Conservation (phyloP, 2,888 invertebrate genomes). For the Cenopis cana region DNA sequence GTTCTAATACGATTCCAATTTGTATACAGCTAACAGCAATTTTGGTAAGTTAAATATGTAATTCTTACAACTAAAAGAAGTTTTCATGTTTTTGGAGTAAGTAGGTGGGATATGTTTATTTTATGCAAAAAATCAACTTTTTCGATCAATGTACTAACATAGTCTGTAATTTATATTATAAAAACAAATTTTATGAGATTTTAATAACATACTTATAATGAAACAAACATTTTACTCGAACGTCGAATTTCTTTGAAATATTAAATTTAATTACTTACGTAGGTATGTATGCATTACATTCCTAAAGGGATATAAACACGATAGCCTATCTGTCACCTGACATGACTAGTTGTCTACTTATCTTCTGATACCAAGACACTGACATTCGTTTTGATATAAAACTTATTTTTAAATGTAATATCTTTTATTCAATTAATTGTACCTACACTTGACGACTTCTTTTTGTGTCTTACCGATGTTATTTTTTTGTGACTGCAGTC, state of each 20-base stretch:
- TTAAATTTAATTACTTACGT: conserved; percentile 6
- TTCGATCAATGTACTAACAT: not conserved
- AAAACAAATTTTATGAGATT: too few relatives aligned
- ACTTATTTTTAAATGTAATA: conserved; percentile 42
- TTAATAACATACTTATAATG: too few relatives aligned
- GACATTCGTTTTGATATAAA: conserved; percentile 53
- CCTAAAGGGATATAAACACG: conserved; percentile 30
- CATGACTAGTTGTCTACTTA: conserved; percentile 58
- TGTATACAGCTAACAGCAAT: too few relatives aligned
- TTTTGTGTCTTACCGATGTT: not conserved
- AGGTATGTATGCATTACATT: conserved; percentile 15
- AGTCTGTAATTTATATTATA: too few relatives aligned
- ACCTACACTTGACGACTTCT: conserved; percentile 16
- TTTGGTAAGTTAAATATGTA: too few relatives aligned
- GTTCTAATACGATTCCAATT: too few relatives aligned
- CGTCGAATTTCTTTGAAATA: not conserved
- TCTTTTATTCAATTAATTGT: conserved; percentile 8
- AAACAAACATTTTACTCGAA: not conserved
- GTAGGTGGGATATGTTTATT: not conserved
- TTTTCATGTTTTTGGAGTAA: too few relatives aligned
- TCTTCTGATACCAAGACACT: conserved; percentile 52
- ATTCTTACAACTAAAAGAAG: too few relatives aligned
- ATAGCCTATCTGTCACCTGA: conserved; percentile 59
- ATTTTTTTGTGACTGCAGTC: not conserved
- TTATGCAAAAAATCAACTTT: not conserved